Percentiles rank a stretch among this genome's conserved stretches.
These are phyloP conservation scores for Frieseomelitta varia DNA, from an alignment of 1,140 invertebrate species.

Conservation along the genomic window DNA sequence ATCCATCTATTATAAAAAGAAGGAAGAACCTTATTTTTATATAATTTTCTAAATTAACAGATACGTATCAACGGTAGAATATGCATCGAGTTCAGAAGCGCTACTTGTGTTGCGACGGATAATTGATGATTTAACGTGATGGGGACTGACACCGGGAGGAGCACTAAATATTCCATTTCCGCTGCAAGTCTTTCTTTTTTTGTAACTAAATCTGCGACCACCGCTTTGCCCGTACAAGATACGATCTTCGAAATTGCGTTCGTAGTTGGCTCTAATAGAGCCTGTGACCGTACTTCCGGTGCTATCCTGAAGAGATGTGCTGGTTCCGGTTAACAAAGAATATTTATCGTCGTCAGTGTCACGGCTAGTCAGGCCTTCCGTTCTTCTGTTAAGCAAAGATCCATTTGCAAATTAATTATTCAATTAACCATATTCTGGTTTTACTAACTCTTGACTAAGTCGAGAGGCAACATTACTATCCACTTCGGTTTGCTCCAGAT, in stretches of 20 bases:
- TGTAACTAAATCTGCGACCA: slow-evolving; percentile 58
- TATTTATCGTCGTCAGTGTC: slow-evolving; percentile 58
- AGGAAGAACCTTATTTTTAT: not conserved
- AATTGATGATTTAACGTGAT: slow-evolving; percentile 66
- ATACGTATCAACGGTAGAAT: too few species aligned
- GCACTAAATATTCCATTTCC: slow-evolving; percentile 63
- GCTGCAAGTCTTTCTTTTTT: slow-evolving; percentile 52
- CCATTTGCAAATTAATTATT: not conserved
- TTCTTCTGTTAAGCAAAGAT: slow-evolving; percentile 37
- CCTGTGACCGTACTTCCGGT: slow-evolving; percentile 52
- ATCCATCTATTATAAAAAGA: slow-evolving; percentile 62
- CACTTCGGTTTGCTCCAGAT: slow-evolving; percentile 55
- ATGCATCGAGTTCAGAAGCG: not conserved
- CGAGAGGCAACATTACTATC: slow-evolving; percentile 22
- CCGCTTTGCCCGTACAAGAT: slow-evolving; percentile 30
- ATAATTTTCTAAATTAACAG: not conserved
- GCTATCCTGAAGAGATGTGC: slow-evolving; percentile 57
- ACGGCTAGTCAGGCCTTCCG: slow-evolving; percentile 41
- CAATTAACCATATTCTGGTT: not conserved
- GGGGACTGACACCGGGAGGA: slow-evolving; percentile 66
- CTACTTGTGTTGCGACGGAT: slow-evolving; percentile 61
- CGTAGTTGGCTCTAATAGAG: slow-evolving; percentile 40
- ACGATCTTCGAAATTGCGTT: slow-evolving; percentile 53
- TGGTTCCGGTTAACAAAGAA: slow-evolving; percentile 57
- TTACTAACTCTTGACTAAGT: slow-evolving; percentile 39